Evolutionary conservation across 2,113 vertebrate genomes (phyloP).

Genomic region (Peromyscus leucopus): DNA sequence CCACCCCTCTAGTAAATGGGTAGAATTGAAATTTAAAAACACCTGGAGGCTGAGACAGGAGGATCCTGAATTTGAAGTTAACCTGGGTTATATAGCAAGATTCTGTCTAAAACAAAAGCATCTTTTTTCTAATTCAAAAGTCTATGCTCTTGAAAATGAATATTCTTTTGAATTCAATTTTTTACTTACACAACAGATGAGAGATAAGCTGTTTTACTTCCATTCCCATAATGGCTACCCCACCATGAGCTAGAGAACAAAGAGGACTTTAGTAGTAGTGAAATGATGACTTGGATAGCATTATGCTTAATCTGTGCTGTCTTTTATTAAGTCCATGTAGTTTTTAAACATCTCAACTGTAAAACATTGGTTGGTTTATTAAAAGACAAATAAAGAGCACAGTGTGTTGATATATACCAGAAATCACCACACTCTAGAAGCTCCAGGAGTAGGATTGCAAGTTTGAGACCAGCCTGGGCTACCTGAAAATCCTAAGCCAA

Average conservation of each 20-base stretch:
- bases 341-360: slow-evolving; percentile 8
- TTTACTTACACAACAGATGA: neutral
- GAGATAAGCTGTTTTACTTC: neutral
- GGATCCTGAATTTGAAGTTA: neutral
- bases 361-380: slow-evolving; percentile 22
- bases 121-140: neutral
- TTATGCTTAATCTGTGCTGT: neutral
- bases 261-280: neutral
- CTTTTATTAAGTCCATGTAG: slow-evolving; percentile 1
- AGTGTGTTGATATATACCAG: neutral
- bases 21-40: slow-evolving; percentile 26
- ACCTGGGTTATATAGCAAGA: neutral
- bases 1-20: neutral
- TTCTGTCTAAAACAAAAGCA: neutral
- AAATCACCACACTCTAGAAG: neutral
- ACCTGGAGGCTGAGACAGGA: neutral
- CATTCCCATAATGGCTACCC: neutral
- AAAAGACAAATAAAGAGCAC: slow-evolving; percentile 22
- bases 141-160: neutral
- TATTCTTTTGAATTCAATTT: slow-evolving; percentile 9
- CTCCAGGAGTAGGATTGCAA: neutral
- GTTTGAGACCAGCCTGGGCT: neutral
- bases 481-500: neutral
- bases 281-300: neutral
- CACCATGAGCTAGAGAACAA: neutral